Evolutionary conservation across 2,113 vertebrate species (phyloP).

Genomic region (Siniperca knerii): DNA sequence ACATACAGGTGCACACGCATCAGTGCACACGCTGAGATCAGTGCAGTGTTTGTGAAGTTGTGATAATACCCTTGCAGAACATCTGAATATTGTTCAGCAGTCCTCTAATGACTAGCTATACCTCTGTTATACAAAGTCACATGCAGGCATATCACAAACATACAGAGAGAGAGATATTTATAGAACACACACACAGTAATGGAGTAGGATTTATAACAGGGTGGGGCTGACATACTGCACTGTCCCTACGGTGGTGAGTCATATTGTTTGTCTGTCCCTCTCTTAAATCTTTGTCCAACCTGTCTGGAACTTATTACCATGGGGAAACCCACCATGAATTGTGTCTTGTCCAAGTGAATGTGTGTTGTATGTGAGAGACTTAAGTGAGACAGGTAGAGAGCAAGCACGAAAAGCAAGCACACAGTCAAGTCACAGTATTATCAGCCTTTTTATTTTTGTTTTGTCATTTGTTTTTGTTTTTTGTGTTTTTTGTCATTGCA

Average conservation of each 20-base stretch:
- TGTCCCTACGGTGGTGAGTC: constrained; percentile 62
- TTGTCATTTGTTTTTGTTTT: no score
- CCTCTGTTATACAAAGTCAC: constrained; percentile 17
- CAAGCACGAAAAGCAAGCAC: background rate
- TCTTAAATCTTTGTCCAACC: constrained; percentile 61
- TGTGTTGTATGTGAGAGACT: constrained; percentile 13
- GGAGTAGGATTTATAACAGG: constrained; percentile 47
- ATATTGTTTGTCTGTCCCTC: constrained; percentile 54
- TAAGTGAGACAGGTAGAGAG: constrained; percentile 3
- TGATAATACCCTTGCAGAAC: constrained; percentile 16
- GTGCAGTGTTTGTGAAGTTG: constrained; percentile 8
- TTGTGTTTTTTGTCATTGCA: no score
- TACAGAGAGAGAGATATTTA: constrained; percentile 26
- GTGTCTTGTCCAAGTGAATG: background rate
- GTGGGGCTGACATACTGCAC: constrained; percentile 39
- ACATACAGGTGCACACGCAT: constrained; percentile 38
- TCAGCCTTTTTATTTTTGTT: no score
- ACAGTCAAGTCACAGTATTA: no score
- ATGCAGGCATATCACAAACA: background rate
- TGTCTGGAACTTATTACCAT: constrained; percentile 53
- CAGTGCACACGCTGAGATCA: constrained; percentile 10
- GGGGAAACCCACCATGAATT: constrained; percentile 38
- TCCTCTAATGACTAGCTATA: constrained; percentile 28
- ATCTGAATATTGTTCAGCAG: constrained; percentile 26
- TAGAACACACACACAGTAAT: constrained; percentile 13